A percentile compares a stretch with the other conserved stretches of the same genome.
phyloP scores from a whole-genome alignment of 1,140 invertebrate genomes.

The Anastrepha ludens region DNA sequence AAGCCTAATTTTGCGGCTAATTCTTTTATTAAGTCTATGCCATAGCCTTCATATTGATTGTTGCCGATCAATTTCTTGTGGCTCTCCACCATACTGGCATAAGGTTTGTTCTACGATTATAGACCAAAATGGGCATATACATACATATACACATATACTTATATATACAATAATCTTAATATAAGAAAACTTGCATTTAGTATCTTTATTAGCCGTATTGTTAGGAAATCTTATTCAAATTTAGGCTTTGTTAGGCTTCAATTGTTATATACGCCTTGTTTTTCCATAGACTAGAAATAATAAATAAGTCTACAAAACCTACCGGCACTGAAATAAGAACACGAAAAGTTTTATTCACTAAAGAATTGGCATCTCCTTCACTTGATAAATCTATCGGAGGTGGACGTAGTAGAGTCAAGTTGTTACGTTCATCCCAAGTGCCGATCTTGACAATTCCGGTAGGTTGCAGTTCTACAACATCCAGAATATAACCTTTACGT shows the following conservation, averaged over 20 bases:
- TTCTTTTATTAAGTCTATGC: conserved; percentile 86
- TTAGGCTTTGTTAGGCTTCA: too few relatives aligned
- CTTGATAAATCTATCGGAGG: conserved; percentile 57
- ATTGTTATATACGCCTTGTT: too few relatives aligned
- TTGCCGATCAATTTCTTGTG: conserved; percentile 82
- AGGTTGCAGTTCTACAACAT: conserved; percentile 84
- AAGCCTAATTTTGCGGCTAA: conserved; percentile 86
- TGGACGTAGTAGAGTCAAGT: conserved; percentile 65
- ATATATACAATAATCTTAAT: too few relatives aligned
- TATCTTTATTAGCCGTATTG: too few relatives aligned
- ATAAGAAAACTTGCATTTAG: too few relatives aligned
- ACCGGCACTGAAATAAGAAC: conserved; percentile 85
- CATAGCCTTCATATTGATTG: conserved; percentile 87
- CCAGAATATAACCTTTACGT: conserved; percentile 85
- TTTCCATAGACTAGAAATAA: too few relatives aligned
- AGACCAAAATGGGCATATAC: neutral
- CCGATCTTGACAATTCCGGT: conserved; percentile 83
- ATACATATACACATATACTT: too few relatives aligned
- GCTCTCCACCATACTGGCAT: conserved; percentile 88
- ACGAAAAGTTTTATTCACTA: conserved; percentile 88
- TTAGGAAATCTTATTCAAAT: too few relatives aligned
- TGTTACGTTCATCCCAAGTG: conserved; percentile 79
- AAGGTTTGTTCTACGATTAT: conserved; percentile 82
- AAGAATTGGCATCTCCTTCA: conserved; percentile 75
- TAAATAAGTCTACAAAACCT: conserved; percentile 74